Evolutionary conservation across 1,140 invertebrate genomes (phyloP).

Genomic region (Zaprionus capensis): DNA sequence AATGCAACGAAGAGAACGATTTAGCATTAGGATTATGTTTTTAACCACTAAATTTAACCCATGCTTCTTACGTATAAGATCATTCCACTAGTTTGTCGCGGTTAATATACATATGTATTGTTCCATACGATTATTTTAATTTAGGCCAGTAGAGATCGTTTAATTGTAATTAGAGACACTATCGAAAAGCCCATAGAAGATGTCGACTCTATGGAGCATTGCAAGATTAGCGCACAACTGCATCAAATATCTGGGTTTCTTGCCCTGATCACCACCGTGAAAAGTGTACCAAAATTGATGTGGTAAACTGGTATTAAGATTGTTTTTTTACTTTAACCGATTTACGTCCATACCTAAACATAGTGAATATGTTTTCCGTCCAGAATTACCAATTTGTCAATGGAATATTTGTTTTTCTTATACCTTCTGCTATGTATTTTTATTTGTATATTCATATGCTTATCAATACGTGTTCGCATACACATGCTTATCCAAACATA

Average conservation of each 20-base stretch:
- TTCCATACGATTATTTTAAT: conserved; percentile 23
- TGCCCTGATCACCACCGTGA: conserved; percentile 9
- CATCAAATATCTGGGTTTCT: conserved; percentile 7
- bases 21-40: conserved; percentile 41
- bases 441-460: conserved; percentile 15
- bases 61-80: conserved; percentile 20
- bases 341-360: conserved; percentile 12
- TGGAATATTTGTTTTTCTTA: conserved; percentile 3
- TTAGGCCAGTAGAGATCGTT: conserved; percentile 16
- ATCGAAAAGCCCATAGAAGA: background rate
- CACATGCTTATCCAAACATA: conserved; percentile 21
- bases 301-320: conserved; percentile 13
- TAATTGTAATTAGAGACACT: conserved; percentile 4
- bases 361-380: conserved; percentile 40
- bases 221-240: conserved; percentile 7
- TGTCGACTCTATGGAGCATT: conserved; percentile 1
- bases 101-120: conserved; percentile 31
- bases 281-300: conserved; percentile 31
- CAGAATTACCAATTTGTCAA: conserved; percentile 21
- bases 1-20: conserved; percentile 53
- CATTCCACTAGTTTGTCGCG: conserved; percentile 40
- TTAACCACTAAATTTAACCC: conserved; percentile 40
- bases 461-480: conserved; percentile 16
- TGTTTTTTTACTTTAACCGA: conserved; percentile 10
- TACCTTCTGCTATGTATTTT: conserved; percentile 13